Conservation (phyloP, 2,888 invertebrate species). For the Morpho achilles region DNA sequence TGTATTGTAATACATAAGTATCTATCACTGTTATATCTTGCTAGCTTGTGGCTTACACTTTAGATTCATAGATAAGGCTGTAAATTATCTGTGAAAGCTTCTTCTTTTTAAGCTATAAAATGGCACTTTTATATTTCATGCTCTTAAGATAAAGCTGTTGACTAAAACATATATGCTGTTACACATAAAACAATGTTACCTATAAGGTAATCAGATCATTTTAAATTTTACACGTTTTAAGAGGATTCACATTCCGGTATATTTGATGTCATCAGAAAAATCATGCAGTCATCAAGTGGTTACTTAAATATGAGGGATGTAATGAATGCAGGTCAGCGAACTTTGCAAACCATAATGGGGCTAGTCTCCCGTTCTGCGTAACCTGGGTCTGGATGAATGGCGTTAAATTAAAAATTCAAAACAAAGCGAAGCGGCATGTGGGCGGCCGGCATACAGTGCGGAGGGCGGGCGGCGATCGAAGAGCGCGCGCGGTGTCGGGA, state of each 20-base stretch:
- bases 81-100: no score
- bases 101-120: no score
- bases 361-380: conserved; percentile 49
- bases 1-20: no score
- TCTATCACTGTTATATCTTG: no score
- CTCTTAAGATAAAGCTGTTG: no score
- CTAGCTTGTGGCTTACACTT: no score
- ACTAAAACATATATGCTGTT: no score
- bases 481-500: conserved; percentile 66
- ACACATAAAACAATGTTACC: no score
- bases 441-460: conserved; percentile 61
- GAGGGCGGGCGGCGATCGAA: conserved; percentile 75
- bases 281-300: neutral
- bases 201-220: no score
- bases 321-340: conserved; percentile 41
- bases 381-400: conserved; percentile 64
- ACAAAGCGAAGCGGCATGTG: conserved; percentile 66
- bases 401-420: conserved; percentile 76
- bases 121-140: no score
- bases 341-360: conserved; percentile 41
- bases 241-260: neutral
- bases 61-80: no score
- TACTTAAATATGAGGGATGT: conserved; percentile 5
- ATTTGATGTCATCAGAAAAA: neutral
- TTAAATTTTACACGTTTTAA: neutral